Base-by-base conservation (phyloP, 2,888 invertebrate species). In the Galeopsomyia nigrocyanea region DNA sequence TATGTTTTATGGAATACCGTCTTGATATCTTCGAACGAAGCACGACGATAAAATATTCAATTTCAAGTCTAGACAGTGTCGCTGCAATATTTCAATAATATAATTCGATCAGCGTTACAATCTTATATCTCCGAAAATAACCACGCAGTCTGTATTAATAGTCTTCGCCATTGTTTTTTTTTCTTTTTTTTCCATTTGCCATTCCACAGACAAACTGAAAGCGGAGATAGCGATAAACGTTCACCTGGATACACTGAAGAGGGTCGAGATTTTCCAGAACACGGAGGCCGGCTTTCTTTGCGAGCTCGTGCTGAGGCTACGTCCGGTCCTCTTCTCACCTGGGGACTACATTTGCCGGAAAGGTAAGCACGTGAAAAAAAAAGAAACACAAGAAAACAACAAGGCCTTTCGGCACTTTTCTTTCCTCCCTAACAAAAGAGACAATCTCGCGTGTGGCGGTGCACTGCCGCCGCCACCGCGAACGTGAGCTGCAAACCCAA, bases 151-250 rank as follows among this genome's bases (percentile, higher is more conserved):
- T 39, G 10, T 39, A 39, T 13, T 39, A 13, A 39, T 39, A 10
- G 1, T 13, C 39, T 7, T 26, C 26, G 26, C 39, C 39, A 7
- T 39, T 39, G 39, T 39, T 9, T 51, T 17, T 9, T 51, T 51
- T 51, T 51, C 13, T 50, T 50, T 50, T 16, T 53, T 6, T 6
- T n/a, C n/a, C 19, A 60, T 53, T 39, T 26, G 3, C 16, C 22
- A 5, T 68, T 77, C 82, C 83, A 2, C 86, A 88, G 98, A 98
- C 89, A 98, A 98, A 88, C 91, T 98, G 82, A 98, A 98, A 88
- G 98, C 98, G 75, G 99, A 99, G 89, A 99, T 99, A 84, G 98
- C 98, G 84, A 98, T 99, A 88, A 98, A 99, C 89, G 98, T 99
- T 81, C 98, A 99, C 88, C 90, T 99, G 88, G 98, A 99, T 89